Base-by-base conservation (phyloP, 2,888 invertebrate species). In the Chrysopilus asiliformis region DNA sequence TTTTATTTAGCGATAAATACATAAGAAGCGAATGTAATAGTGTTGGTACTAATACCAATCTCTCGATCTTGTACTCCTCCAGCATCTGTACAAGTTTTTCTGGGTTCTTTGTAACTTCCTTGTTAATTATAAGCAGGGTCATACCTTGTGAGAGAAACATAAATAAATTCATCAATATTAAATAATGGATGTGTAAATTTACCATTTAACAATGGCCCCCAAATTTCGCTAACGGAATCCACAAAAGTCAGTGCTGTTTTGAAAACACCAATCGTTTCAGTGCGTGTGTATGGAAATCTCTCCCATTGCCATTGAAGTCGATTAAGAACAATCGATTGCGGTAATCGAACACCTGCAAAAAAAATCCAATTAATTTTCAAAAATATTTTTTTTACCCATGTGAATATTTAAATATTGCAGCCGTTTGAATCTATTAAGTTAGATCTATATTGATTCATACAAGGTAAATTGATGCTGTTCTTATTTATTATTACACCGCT, bases 221-320 rank as follows among this genome's bases (percentile, higher is more conserved):
- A 89, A 37, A 91, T 76, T 66, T 91, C 91, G 2, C 80, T 73
- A 7, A 87, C 77, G 0, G 89, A 84, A 57, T 91, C 91, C 4
- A 91, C 89, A 55, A 91, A 93, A 0, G 90, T 90, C 13, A 90
- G 63, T 0, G 90, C 84, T 0, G 91, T 91, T 63, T 91, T 91
- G 66, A 90, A 90, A 1, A 86, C 78, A 49, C 86, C 82, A 4
- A 71, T 70, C 7, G 68, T 67, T 52, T 86, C 84, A 0, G 70
- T 67, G 0, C 64, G 51, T 0, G 68, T 62, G 58, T 76, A 90
- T 0, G 90, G 87, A 53, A 90, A 80, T 0, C 70, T 71, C 12
- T 73, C 68, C 74, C 89, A 90, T 57, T 91, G 91, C 86, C 91
- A 91, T 56, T 74, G 73, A 13, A 91, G 68, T 1, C 91, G 76